Percentiles rank a stretch among this genome's conserved stretches.
Conservation (phyloP, 2,113 vertebrate genomes). For the Nothobranchius kuhntae region DNA sequence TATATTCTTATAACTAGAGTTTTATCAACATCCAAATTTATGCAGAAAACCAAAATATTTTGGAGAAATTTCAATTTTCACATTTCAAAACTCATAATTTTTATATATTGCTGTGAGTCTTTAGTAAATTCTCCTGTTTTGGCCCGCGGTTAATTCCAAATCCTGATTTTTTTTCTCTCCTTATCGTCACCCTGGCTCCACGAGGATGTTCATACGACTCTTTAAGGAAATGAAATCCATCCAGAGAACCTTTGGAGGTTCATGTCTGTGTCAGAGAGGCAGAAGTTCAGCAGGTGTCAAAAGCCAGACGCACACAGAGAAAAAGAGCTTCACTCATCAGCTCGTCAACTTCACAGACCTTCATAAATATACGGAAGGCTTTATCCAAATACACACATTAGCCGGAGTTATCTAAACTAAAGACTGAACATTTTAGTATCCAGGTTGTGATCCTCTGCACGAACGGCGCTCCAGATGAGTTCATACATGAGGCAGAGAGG, state of each 20-base stretch:
- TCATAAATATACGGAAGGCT: conserved; percentile 13
- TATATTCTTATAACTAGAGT: too few species aligned
- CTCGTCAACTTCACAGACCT: conserved; percentile 3
- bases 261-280: conserved; percentile 1
- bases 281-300: conserved; percentile 30
- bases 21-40: too few species aligned
- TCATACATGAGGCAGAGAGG: not conserved
- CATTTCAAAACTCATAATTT: not conserved
- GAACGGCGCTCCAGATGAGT: not conserved
- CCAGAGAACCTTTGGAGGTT: conserved; percentile 21
- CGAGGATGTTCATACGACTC: not conserved
- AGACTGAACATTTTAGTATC: not conserved
- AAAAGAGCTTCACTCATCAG: not conserved
- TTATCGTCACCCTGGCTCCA: not conserved
- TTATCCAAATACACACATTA: conserved; percentile 10
- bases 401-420: not conserved
- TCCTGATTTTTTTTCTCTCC: not conserved
- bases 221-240: conserved; percentile 56
- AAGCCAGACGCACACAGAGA: not conserved
- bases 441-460: conserved; percentile 7
- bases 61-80: not conserved
- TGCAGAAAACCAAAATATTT: not conserved
- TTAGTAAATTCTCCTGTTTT: not conserved
- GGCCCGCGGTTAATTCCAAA: not conserved
- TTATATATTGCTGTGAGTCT: not conserved